Evolutionary conservation across 2,113 vertebrate genomes (phyloP), one percentile per base, ranked within the genome.

Genomic region (Micronycteris hirsuta): DNA sequence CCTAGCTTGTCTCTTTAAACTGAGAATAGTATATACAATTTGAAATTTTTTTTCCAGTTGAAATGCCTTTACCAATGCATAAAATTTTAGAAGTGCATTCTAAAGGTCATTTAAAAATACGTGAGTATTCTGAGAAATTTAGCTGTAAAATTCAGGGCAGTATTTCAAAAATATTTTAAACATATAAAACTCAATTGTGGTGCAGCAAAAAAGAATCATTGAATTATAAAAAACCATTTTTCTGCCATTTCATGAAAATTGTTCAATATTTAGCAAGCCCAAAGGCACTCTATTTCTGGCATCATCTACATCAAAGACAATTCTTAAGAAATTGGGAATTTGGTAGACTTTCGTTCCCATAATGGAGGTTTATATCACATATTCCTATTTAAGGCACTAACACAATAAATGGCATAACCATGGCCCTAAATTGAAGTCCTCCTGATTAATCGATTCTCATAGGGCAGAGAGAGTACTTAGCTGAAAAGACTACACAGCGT

Each of bases 191-290:
- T 68, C 88, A 20, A 93, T 85, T 95, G 88, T 47, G 2, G 2
- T 80, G 95, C 7, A 41, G 61, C 54, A 58, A 82, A 63, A 88
- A 91, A 92, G 54, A 65, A 38, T 24, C 10, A 76, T 2, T 74
- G 41, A 52, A 77, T 94, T 86, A 56, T 38, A 68, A 49, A 43
- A 97, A 90, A 63, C 16, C 7, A 73, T 6, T 68, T 85, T 93
- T 68, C n/a, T 77, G 41, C 14, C 36, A 92, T 41, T 87, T 84
- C 58, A 63, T 28, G 20, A 91, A 88, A 61, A 7, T 61, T 49
- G 28, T 68, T 95, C 70, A 93, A 85, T 92, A 93, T 82, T 77
- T 81, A 92, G 45, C 41, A 71, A 77, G 76, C 67, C 83, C 58
- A 96, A 93, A 89, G 58, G 26, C 7, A 20, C 47, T 47, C 22